These are phyloP conservation scores for Cygnus buccinator DNA, from an alignment of 2,113 vertebrate genomes.

Conservation along the genomic window DNA sequence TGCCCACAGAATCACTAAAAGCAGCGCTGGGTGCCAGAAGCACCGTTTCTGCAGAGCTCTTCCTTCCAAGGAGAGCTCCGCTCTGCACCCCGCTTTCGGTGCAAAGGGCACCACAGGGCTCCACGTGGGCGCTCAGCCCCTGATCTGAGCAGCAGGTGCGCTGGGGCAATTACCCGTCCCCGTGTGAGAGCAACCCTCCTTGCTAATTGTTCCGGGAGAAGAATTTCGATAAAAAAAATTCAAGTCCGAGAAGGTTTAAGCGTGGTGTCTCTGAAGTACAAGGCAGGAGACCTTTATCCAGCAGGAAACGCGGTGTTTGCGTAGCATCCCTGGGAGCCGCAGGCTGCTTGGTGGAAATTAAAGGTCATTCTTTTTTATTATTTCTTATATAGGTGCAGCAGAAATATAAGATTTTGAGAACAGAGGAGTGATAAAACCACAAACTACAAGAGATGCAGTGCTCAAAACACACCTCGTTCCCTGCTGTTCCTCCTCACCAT, in stretches of 20 bases:
- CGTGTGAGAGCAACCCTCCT: neutral
- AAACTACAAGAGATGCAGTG: neutral
- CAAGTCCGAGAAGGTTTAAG: neutral
- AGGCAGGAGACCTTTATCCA: slow-evolving; percentile 15
- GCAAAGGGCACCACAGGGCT: neutral
- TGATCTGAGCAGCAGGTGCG: neutral
- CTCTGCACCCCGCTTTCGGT: neutral
- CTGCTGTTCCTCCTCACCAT: neutral
- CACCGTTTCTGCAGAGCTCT: neutral
- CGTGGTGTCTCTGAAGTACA: neutral
- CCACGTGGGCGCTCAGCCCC: neutral
- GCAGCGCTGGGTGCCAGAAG: neutral
- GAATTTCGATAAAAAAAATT: neutral
- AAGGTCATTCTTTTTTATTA: slow-evolving; percentile 5
- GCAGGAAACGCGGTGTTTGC: neutral
- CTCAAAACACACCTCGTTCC: neutral
- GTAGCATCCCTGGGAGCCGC: neutral
- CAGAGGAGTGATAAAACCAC: neutral
- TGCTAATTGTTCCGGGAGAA: slow-evolving; percentile 6
- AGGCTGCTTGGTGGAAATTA: neutral
- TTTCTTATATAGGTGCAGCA: neutral
- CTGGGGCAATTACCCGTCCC: neutral
- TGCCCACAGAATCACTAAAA: neutral
- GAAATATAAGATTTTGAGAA: neutral
- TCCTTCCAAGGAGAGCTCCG: neutral